Evolutionary conservation across 2,797 vertebrate genomes (phyloP).

Genomic region (Chlorospingus semifuscus): DNA sequence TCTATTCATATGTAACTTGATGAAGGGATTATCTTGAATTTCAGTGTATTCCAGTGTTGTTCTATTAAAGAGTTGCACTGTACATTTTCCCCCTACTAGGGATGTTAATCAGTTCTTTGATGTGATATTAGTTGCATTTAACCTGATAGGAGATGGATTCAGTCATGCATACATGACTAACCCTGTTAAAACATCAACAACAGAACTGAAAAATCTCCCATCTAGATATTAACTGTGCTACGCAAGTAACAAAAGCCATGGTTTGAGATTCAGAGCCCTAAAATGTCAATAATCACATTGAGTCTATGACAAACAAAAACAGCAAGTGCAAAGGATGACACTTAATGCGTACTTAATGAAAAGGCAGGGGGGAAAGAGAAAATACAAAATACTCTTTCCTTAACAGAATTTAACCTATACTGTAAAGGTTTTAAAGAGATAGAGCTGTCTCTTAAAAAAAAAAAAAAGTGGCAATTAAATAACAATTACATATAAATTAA

Average conservation of each 20-base stretch:
- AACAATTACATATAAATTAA: background rate
- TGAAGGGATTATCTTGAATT: background rate
- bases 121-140: conserved; percentile 13
- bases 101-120: conserved; percentile 12
- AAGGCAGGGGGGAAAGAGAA: background rate
- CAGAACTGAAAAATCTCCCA: conserved; percentile 18
- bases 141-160: conserved; percentile 23
- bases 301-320: background rate
- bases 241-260: background rate
- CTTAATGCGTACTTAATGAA: background rate
- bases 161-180: conserved; percentile 24
- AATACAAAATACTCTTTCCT: background rate
- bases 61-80: background rate
- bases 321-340: background rate
- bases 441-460: background rate
- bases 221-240: background rate
- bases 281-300: background rate
- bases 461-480: background rate
- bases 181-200: conserved; percentile 2
- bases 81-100: background rate
- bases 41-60: background rate
- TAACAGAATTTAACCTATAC: background rate
- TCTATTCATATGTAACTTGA: background rate
- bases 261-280: background rate
- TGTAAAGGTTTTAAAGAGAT: background rate